Conservation (phyloP, 2,113 vertebrate species). For the Zootoca vivipara region DNA sequence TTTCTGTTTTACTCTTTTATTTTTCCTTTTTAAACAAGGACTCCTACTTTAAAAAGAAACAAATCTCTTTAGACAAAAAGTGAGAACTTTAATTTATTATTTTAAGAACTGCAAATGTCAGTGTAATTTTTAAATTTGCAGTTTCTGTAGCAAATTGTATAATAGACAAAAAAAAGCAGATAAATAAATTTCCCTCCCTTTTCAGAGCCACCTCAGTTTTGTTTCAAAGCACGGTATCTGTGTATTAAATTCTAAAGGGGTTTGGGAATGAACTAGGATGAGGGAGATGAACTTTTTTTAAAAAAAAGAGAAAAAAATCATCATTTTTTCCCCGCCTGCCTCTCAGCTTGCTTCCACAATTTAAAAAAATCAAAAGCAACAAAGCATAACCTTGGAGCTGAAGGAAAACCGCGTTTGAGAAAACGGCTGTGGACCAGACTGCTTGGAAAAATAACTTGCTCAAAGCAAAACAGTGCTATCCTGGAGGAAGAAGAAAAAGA, state of each 20-base stretch:
- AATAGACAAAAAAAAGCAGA: slow-evolving; percentile 80
- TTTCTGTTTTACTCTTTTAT: slow-evolving; percentile 92
- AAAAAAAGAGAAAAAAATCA: slow-evolving; percentile 40
- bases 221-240: slow-evolving; percentile 81
- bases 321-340: slow-evolving; percentile 81
- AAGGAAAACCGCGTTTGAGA: slow-evolving; percentile 73
- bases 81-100: slow-evolving; percentile 98
- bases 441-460: slow-evolving; percentile 77
- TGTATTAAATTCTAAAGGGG: slow-evolving; percentile 74
- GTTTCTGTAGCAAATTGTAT: slow-evolving; percentile 90
- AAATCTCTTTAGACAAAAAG: slow-evolving; percentile 80
- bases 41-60: slow-evolving; percentile 78
- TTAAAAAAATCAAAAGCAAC: slow-evolving; percentile 60
- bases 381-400: slow-evolving; percentile 77
- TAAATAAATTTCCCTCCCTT: slow-evolving; percentile 81
- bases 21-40: slow-evolving; percentile 94
- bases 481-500: slow-evolving; percentile 64
- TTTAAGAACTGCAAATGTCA: slow-evolving; percentile 96
- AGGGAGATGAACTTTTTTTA: slow-evolving; percentile 53
- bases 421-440: slow-evolving; percentile 72
- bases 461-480: slow-evolving; percentile 71
- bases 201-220: slow-evolving; percentile 78
- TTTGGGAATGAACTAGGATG: slow-evolving; percentile 73
- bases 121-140: slow-evolving; percentile 98
- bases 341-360: slow-evolving; percentile 86